Conservation (phyloP, 2,113 vertebrate species). For the Saimiri boliviensis region DNA sequence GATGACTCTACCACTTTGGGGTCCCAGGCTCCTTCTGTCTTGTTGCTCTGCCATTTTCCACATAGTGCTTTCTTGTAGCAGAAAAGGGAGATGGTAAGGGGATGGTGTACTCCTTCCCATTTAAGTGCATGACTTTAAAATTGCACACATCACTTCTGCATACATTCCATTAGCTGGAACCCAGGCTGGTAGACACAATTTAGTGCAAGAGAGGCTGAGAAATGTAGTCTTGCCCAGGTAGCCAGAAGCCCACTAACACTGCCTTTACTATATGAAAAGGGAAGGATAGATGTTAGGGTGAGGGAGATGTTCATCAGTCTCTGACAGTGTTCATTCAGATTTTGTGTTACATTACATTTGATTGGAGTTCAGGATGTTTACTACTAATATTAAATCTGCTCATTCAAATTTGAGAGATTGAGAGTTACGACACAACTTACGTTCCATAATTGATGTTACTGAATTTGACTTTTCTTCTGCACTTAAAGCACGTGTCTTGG, state of each 20-base stretch:
- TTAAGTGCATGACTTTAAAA: background rate
- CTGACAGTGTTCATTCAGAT: background rate
- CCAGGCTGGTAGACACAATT: background rate
- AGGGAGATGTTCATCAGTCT: background rate
- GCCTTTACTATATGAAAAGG: background rate
- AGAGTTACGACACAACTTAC: background rate
- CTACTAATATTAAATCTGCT: background rate
- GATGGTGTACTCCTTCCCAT: background rate
- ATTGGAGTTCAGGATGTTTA: background rate
- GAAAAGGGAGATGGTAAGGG: background rate
- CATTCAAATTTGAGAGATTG: background rate
- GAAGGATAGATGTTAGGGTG: background rate
- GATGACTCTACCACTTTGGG: background rate
- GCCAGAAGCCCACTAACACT: background rate
- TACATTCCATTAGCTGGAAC: background rate
- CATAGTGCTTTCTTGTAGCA: background rate
- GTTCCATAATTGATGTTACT: background rate
- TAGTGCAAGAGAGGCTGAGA: background rate
- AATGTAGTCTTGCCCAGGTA: background rate
- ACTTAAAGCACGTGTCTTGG: background rate
- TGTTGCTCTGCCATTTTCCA: background rate
- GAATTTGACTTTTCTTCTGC: background rate
- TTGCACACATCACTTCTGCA: background rate
- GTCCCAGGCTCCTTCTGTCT: background rate
- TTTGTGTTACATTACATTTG: conserved; percentile 6